Percentiles rank a stretch among this genome's conserved stretches.
Conservation (phyloP, 1,140 invertebrate species). For the Saxidomus purpurata region DNA sequence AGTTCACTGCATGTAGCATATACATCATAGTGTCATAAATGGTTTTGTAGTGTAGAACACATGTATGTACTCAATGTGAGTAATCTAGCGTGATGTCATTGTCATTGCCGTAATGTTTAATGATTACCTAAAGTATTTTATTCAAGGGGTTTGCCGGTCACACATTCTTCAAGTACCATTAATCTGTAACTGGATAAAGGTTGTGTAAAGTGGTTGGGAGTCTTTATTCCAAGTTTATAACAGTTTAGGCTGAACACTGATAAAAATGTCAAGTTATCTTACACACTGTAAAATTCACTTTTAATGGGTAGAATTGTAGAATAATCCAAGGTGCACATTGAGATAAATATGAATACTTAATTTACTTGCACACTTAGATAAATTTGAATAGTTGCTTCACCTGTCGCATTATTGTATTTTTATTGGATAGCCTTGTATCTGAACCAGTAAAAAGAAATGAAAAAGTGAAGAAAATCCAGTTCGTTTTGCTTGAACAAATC, state of each 20-base stretch:
- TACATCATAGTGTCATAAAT: not conserved
- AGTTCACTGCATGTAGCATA: not conserved
- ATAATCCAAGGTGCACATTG: too few relatives aligned
- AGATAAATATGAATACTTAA: too few relatives aligned
- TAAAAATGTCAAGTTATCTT: conserved; percentile 4
- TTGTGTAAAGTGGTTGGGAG: conserved; percentile 23
- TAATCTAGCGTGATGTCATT: not conserved
- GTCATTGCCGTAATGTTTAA: conserved; percentile 1
- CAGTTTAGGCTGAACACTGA: not conserved
- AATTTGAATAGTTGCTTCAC: too few relatives aligned
- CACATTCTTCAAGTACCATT: conserved; percentile 33
- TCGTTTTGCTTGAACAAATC: not conserved
- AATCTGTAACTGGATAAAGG: conserved; percentile 26
- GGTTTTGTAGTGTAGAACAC: not conserved
- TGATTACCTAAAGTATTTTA: not conserved
- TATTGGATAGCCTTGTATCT: too few relatives aligned
- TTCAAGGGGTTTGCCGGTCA: not conserved
- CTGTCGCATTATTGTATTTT: too few relatives aligned
- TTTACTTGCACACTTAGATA: too few relatives aligned
- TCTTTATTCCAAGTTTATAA: not conserved
- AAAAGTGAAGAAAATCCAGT: not conserved
- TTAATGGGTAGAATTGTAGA: not conserved
- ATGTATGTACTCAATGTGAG: not conserved
- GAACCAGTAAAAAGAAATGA: not conserved
- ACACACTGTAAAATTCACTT: conserved; percentile 3